phyloP scores from a whole-genome alignment of 2,888 invertebrate species.

The Agrotis ipsilon region DNA sequence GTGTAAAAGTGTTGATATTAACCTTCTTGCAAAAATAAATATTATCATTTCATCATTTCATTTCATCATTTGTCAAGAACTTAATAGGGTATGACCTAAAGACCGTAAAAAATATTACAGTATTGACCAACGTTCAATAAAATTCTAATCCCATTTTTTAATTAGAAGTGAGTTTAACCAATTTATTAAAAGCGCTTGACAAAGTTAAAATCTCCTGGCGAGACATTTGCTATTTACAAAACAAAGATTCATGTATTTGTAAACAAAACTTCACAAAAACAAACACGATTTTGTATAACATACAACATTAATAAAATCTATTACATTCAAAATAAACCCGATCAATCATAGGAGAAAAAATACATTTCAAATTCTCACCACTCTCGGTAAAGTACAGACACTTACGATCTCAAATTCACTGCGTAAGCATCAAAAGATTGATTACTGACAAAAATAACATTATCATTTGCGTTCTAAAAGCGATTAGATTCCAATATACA shows the following conservation, averaged over 20 bases:
- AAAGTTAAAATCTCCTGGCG: too few relatives aligned
- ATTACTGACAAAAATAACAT: slow-evolving; percentile 27
- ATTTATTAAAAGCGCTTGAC: too few relatives aligned
- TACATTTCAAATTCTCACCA: neutral
- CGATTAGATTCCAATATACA: slow-evolving; percentile 30
- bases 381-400: neutral
- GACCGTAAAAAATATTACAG: too few relatives aligned
- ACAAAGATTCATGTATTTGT: neutral
- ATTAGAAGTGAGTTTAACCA: too few relatives aligned
- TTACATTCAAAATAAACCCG: neutral
- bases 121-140: too few relatives aligned
- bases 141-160: too few relatives aligned
- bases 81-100: too few relatives aligned
- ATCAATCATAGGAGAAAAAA: neutral
- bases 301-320: neutral
- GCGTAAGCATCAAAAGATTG: slow-evolving; percentile 37
- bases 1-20: too few relatives aligned
- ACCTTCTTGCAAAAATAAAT: too few relatives aligned
- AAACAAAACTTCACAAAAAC: neutral
- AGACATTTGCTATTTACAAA: neutral
- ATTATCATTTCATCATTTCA: too few relatives aligned
- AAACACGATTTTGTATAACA: neutral
- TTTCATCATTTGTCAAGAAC: too few relatives aligned
- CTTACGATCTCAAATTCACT: slow-evolving; percentile 4
- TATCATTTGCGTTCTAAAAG: slow-evolving; percentile 38